These are phyloP conservation scores for Nycticebus coucang DNA, from an alignment of 2,113 vertebrate species.

Conservation along the genomic window DNA sequence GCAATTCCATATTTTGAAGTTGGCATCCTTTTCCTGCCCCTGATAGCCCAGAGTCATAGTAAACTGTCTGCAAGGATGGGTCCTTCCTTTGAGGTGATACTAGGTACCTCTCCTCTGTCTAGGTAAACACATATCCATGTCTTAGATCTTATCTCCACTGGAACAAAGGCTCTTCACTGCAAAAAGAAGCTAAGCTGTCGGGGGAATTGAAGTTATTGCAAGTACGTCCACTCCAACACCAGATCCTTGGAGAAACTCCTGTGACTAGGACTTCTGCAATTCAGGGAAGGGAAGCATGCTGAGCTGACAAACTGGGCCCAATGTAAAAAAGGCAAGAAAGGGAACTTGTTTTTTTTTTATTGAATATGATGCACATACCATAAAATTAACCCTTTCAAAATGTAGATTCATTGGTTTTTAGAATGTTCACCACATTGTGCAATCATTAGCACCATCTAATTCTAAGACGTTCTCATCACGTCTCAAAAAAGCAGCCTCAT, in stretches of 20 bases:
- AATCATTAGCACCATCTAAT: neutral
- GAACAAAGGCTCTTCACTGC: neutral
- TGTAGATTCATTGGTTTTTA: neutral
- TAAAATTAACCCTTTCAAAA: neutral
- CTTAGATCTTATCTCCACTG: neutral
- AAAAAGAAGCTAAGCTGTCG: neutral
- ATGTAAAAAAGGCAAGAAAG: neutral
- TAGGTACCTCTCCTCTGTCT: neutral
- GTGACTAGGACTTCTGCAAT: neutral
- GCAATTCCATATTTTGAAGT: neutral
- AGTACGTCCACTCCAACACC: neutral
- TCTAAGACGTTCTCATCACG: neutral
- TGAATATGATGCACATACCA: neutral
- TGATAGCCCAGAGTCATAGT: neutral
- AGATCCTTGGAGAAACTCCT: neutral
- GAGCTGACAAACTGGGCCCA: neutral
- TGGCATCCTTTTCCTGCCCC: neutral
- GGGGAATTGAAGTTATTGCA: too few species aligned
- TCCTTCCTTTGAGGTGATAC: neutral
- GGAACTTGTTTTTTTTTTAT: neutral
- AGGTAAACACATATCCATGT: neutral
- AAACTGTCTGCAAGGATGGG: neutral
- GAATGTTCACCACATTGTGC: neutral
- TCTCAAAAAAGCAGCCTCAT: neutral
- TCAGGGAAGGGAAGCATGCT: neutral